Evolutionary conservation across 92 coral and sea anemone species (phyloP).

Genomic region (Parazoanthus atlanticus): DNA sequence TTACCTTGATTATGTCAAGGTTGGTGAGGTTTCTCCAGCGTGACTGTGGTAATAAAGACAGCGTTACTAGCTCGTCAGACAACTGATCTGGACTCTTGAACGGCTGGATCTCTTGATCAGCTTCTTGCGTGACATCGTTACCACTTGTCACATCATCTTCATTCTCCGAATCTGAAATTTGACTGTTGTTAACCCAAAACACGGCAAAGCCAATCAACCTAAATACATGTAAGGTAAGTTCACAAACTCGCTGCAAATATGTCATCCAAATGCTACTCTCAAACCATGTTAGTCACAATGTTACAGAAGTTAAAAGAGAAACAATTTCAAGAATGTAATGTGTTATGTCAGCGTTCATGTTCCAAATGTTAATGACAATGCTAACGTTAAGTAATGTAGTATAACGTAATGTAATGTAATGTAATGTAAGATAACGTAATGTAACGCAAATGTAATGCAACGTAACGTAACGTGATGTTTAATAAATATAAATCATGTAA

Average conservation of each 20-base stretch:
- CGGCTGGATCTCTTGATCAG: neutral
- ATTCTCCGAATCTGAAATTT: slow-evolving; percentile 24
- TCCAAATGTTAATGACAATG: no score
- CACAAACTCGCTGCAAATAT: neutral
- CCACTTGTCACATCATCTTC: slow-evolving; percentile 16
- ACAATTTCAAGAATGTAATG: no score
- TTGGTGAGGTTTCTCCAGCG: slow-evolving; percentile 94
- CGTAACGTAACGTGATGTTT: no score
- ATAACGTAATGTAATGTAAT: no score
- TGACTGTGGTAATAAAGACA: slow-evolving; percentile 94
- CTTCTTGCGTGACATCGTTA: slow-evolving; percentile 24
- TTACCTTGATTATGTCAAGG: slow-evolving; percentile 92
- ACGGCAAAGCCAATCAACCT: neutral
- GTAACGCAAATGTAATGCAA: no score
- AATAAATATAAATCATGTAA: no score
- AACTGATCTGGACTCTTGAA: slow-evolving; percentile 95
- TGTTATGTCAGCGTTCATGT: no score
- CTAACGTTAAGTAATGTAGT: no score
- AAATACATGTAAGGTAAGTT: neutral
- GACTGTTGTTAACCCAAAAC: neutral
- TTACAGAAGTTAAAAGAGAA: no score
- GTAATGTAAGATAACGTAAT: no score
- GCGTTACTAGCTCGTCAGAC: slow-evolving; percentile 89
- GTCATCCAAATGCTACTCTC: neutral
- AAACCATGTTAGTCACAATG: no score